Percentiles rank a stretch among this genome's conserved stretches.
phyloP scores from a whole-genome alignment of 1,140 invertebrate genomes.

The Drosophila tsacasi region DNA sequence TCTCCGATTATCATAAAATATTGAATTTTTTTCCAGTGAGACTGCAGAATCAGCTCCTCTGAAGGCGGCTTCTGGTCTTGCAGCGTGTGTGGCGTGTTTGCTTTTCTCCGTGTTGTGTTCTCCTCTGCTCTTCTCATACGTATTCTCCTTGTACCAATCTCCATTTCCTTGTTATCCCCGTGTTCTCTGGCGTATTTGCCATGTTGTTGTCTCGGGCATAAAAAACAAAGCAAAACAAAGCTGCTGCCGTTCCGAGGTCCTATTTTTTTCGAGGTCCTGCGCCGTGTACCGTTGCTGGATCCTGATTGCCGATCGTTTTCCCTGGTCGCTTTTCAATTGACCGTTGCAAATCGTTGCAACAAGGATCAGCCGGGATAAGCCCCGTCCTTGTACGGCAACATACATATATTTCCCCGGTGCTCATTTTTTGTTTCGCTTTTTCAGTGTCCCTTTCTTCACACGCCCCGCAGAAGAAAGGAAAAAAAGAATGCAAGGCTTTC shows the following conservation, averaged over 20 bases:
- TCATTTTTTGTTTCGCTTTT: conserved; percentile 39
- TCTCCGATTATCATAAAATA: neutral
- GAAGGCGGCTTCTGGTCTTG: neutral
- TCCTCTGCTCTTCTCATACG: conserved; percentile 14
- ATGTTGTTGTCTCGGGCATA: conserved; percentile 34
- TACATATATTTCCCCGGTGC: conserved; percentile 12
- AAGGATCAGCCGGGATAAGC: conserved; percentile 84
- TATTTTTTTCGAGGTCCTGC: conserved; percentile 24
- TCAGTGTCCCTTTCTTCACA: conserved; percentile 47
- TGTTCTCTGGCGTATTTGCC: conserved; percentile 23
- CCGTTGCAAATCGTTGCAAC: conserved; percentile 78
- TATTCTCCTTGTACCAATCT: conserved; percentile 3
- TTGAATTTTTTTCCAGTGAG: neutral
- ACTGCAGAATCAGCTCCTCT: conserved; percentile 5
- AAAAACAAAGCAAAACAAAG: conserved; percentile 51
- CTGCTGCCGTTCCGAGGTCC: conserved; percentile 15
- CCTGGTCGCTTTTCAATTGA: conserved; percentile 82
- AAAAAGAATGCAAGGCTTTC: conserved; percentile 7
- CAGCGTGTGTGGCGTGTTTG: conserved; percentile 65
- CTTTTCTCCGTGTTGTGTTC: conserved; percentile 38
- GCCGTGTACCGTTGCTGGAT: conserved; percentile 11
- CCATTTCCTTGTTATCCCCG: conserved; percentile 37
- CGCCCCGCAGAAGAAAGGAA: conserved; percentile 26
- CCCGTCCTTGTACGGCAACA: conserved; percentile 62
- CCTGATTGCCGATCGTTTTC: conserved; percentile 66